Conservation (phyloP, 2,113 vertebrate species). For the Turnix velox region DNA sequence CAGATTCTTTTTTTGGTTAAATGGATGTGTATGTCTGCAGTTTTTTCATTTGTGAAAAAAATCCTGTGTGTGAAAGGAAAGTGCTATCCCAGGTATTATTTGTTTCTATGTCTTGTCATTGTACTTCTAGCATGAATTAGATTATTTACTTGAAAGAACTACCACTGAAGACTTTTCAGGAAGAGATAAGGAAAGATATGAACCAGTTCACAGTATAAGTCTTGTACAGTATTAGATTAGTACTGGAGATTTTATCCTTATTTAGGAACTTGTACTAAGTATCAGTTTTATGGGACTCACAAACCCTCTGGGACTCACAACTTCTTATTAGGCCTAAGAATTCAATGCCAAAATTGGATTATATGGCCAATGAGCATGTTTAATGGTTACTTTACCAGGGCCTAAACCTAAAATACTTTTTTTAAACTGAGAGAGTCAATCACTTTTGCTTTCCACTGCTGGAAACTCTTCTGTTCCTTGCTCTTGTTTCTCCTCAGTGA, state of each 20-base stretch:
- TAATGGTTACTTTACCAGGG: not conserved
- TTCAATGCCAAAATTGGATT: not conserved
- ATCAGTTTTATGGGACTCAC: not conserved
- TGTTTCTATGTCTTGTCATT: not conserved
- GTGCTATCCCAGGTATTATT: not conserved
- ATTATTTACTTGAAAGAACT: not conserved
- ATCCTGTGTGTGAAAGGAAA: not conserved
- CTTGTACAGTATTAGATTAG: not conserved
- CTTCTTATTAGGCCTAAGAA: not conserved
- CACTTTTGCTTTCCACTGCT: not conserved
- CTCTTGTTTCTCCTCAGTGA: not conserved
- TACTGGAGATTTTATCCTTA: not conserved
- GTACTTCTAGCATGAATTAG: not conserved
- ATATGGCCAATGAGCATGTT: not conserved
- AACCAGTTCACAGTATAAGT: not conserved
- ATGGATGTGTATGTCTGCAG: not conserved
- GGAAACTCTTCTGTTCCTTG: not conserved
- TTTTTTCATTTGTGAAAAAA: not conserved
- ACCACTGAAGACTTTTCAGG: not conserved
- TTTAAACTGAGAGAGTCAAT: not conserved
- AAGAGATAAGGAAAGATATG: not conserved
- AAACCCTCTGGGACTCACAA: too few species aligned
- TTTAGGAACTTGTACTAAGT: not conserved
- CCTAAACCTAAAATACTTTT: not conserved
- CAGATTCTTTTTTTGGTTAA: not conserved